phyloP scores from a whole-genome alignment of 2,113 vertebrate genomes.

The Gallinago undulata region DNA sequence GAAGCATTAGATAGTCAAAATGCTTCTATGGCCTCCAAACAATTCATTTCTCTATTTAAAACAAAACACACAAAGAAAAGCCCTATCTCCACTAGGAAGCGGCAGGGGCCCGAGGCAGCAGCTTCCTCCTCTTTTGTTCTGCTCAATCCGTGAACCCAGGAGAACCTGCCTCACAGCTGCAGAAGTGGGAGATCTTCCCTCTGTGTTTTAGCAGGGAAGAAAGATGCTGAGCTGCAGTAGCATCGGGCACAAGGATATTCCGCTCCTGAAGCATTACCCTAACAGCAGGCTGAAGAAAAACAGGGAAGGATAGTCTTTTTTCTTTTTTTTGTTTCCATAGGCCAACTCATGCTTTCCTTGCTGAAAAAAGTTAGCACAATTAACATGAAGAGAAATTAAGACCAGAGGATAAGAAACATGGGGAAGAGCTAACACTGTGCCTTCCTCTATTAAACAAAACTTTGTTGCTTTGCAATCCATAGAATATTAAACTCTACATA shows the following conservation, averaged over 20 bases:
- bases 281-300: background rate
- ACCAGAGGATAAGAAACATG: background rate
- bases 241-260: background rate
- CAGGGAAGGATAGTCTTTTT: background rate
- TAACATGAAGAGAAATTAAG: constrained; percentile 1
- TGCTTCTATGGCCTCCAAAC: background rate
- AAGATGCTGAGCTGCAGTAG: background rate
- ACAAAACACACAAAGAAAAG: background rate
- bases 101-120: background rate
- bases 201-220: background rate
- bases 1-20: constrained; percentile 29
- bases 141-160: background rate
- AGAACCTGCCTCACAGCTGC: background rate
- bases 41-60: background rate
- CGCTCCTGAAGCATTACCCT: background rate
- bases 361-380: background rate
- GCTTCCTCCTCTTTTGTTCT: background rate
- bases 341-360: background rate
- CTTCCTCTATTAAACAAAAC: background rate
- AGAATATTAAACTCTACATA: constrained; percentile 41
- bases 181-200: background rate
- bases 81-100: background rate
- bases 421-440: background rate
- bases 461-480: constrained; percentile 21
- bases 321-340: background rate